Base-by-base conservation (phyloP, 2,888 invertebrate species). In the Malthinus flaveolus region DNA sequence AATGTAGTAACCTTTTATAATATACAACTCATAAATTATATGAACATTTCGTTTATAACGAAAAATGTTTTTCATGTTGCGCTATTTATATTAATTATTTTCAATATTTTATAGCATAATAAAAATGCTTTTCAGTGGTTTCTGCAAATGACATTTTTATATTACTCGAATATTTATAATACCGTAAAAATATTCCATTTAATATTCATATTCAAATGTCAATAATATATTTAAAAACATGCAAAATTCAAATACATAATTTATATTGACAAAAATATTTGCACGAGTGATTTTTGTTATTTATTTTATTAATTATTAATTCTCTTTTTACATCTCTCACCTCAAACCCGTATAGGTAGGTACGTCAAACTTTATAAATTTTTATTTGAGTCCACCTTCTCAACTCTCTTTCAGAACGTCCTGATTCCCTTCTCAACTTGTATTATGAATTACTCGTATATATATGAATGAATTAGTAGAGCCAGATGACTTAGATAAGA, bases 151-250 rank as follows among this genome's bases (percentile, higher is more conserved):
- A 71, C 71, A 66, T 71, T 71, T 70, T 59, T 44, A 59, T 68
- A 71, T 72, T 72, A 68, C 68, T 68, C 69, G 67, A 67, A 66
- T 72, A 71, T 71, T 70, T 72, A 69, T 69, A 64, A 61, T 62
- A 64, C 58, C 64, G 62, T 49, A 61, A 66, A 66, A 59, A 59
- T 56, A 56, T 56, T 32, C 55, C 59, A 56, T 59, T 59, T 59
- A 59, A 55, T 59, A 59, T 59, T 56, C 56, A 42, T 51, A 52
- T 59, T 59, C 52, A 51, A 59, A 59, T 59, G 56, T 56, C 59
- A 59, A 59, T 59, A 59, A 55, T 54, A 59, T 59, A 59, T 59
- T 59, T 54, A 52, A 59, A 37, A 53, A 54, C 54, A 59, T 59
- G 50, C 50, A 51, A 49, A 59, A 59, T 59, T 59, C 59, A 47